phyloP scores from a whole-genome alignment of 2,888 invertebrate species.

The Drosophila putrida region DNA sequence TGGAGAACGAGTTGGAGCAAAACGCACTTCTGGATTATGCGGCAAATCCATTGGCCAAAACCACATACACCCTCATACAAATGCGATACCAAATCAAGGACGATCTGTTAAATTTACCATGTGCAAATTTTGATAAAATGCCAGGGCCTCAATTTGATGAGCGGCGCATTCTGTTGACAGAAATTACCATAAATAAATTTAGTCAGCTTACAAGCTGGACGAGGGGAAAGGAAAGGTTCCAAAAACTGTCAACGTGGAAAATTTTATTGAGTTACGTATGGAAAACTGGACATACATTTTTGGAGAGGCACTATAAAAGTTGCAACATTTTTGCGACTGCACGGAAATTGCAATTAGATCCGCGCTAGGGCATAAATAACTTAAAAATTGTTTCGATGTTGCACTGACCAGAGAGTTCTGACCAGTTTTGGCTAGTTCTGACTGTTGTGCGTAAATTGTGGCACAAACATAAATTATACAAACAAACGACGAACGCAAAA shows the following conservation, averaged over 20 bases:
- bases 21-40: slow-evolving; percentile 19
- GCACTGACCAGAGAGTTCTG: not conserved
- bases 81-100: slow-evolving; percentile 39
- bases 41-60: not conserved
- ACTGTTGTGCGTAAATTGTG: slow-evolving; percentile 41
- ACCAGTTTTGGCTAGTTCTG: not conserved
- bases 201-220: slow-evolving; percentile 22
- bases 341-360: slow-evolving; percentile 77
- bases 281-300: slow-evolving; percentile 26
- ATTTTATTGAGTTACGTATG: slow-evolving; percentile 64
- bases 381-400: slow-evolving; percentile 25
- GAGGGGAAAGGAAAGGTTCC: slow-evolving; percentile 1
- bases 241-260: slow-evolving; percentile 43
- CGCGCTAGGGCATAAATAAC: slow-evolving; percentile 68
- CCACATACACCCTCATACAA: slow-evolving; percentile 1
- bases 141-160: slow-evolving; percentile 43
- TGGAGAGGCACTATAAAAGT: slow-evolving; percentile 53
- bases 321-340: slow-evolving; percentile 69
- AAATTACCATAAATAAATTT: slow-evolving; percentile 78
- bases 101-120: slow-evolving; percentile 71
- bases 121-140: slow-evolving; percentile 60
- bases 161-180: slow-evolving; percentile 54
- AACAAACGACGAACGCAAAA: slow-evolving; percentile 63
- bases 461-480: slow-evolving; percentile 66
- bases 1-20: slow-evolving; percentile 5